Conservation (phyloP, 2,797 vertebrate species). For the Peromyscus attwateri region DNA sequence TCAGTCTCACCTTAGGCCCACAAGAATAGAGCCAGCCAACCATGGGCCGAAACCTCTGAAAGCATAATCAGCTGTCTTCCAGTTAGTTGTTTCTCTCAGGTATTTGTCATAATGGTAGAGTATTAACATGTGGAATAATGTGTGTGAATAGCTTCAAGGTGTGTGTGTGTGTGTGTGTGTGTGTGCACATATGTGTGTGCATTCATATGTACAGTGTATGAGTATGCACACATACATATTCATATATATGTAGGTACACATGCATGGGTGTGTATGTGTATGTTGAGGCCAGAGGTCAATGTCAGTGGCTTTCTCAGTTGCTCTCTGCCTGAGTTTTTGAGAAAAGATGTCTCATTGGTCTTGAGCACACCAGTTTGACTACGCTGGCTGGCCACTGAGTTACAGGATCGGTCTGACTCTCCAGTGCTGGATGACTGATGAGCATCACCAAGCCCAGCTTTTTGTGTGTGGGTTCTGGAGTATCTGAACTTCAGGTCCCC, state of each 20-base stretch:
- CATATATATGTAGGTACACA: not conserved
- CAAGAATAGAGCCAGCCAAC: not conserved
- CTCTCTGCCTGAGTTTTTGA: not conserved
- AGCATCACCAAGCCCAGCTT: not conserved
- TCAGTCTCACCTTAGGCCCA: not conserved
- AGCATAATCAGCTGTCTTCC: not conserved
- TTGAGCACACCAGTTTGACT: not conserved
- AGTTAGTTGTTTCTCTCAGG: not conserved
- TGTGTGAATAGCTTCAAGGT: not conserved
- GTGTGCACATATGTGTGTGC: not conserved
- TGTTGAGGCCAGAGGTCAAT: not conserved
- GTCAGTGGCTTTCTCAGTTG: not conserved
- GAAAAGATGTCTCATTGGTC: not conserved
- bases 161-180: too few species aligned
- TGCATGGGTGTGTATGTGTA: not conserved
- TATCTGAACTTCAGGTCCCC: not conserved
- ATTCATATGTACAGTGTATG: not conserved
- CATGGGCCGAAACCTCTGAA: not conserved
- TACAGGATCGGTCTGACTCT: not conserved
- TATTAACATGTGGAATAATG: not conserved
- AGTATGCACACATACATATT: not conserved
- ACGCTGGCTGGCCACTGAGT: not conserved
- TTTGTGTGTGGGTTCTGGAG: not conserved
- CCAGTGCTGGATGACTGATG: not conserved
- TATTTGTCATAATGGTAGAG: not conserved